Percentiles rank a stretch among this genome's conserved stretches.
Evolutionary conservation across 2,888 invertebrate genomes (phyloP).

Genomic region (Protonemura montana): DNA sequence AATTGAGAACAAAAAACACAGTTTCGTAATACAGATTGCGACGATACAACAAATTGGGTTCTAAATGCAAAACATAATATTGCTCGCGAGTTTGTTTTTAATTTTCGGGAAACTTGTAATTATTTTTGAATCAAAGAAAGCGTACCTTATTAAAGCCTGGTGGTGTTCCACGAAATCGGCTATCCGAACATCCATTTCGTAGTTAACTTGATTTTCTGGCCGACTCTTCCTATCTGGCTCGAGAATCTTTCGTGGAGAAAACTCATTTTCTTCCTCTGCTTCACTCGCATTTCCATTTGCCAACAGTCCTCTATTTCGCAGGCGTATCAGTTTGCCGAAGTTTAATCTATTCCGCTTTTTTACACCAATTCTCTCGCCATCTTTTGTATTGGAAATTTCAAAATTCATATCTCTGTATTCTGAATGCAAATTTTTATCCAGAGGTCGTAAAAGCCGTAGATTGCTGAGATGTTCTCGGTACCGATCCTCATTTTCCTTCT

Average conservation of each 20-base stretch:
- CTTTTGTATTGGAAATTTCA: not conserved
- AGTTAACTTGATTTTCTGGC: constrained; percentile 8
- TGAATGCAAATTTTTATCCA: not conserved
- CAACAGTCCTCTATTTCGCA: not conserved
- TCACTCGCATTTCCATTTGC: not conserved
- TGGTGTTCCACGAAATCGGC: not conserved
- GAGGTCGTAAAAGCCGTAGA: constrained; percentile 8
- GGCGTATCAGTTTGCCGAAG: not conserved
- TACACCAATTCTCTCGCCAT: not conserved
- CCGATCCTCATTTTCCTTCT: not conserved
- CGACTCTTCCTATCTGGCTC: not conserved
- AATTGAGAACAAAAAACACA: not conserved
- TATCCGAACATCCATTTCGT: constrained; percentile 16
- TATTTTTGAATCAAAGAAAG: not conserved
- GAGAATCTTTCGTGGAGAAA: constrained; percentile 12
- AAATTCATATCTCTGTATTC: not conserved
- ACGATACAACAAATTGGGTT: not conserved
- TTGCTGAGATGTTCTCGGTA: not conserved
- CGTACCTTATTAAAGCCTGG: constrained; percentile 3
- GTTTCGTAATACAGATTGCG: not conserved
- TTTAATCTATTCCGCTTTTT: not conserved
- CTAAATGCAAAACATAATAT: not conserved
- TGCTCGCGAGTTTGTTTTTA: not conserved
- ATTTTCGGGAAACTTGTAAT: not conserved
- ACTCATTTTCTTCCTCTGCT: not conserved